These are phyloP conservation scores for Nasua narica DNA, from an alignment of 2,797 vertebrate genomes.

Conservation along the genomic window DNA sequence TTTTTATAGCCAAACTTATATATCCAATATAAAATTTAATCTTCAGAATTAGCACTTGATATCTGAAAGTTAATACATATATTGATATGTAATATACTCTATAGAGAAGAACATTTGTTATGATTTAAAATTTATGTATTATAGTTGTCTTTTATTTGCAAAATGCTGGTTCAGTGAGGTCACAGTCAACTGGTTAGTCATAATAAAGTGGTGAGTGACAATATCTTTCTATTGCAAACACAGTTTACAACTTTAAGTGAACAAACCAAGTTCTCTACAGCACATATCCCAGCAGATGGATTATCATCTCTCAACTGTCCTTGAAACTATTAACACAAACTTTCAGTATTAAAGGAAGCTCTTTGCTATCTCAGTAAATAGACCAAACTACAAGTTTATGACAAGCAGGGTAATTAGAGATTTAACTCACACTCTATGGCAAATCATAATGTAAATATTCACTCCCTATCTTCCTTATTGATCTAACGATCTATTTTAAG, in stretches of 20 bases:
- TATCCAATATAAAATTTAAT: conserved; percentile 19
- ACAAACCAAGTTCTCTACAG: neutral
- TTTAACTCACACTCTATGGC: neutral
- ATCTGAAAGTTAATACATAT: neutral
- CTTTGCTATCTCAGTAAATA: conserved; percentile 24
- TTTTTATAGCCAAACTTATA: conserved; percentile 17
- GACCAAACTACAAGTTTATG: neutral
- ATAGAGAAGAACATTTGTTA: neutral
- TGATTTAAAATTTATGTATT: conserved; percentile 6
- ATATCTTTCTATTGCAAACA: neutral
- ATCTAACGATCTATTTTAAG: neutral
- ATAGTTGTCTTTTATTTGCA: neutral
- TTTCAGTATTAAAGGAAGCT: conserved; percentile 1
- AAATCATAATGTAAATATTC: neutral
- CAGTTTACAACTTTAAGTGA: neutral
- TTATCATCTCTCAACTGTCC: neutral
- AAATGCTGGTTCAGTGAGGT: neutral
- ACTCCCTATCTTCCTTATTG: neutral
- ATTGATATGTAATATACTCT: neutral
- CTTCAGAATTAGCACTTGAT: neutral
- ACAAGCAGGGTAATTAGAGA: conserved; percentile 14
- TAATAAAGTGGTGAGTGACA: neutral
- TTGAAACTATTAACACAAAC: neutral
- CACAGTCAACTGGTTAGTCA: neutral
- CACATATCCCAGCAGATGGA: neutral